Evolutionary conservation across 2,888 invertebrate species (phyloP).

Genomic region (Plebejus melissa): DNA sequence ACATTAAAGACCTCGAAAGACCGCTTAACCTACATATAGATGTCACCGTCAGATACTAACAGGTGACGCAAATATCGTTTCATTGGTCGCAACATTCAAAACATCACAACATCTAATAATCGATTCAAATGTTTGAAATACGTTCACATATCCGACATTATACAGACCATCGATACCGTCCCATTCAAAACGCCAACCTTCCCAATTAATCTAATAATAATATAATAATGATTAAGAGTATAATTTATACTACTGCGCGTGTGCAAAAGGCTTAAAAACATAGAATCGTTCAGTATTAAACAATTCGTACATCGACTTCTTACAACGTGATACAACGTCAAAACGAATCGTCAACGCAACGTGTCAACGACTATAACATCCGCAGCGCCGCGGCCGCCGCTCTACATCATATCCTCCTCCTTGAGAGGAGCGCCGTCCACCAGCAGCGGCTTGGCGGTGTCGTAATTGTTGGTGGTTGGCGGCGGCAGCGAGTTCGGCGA

Average conservation of each 20-base stretch:
- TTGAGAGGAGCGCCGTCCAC: slow-evolving; percentile 66
- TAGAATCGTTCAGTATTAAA: slow-evolving; percentile 1
- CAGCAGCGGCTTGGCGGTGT: slow-evolving; percentile 60
- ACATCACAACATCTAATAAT: slow-evolving; percentile 55
- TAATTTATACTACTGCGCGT: slow-evolving; percentile 64
- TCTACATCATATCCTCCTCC: slow-evolving; percentile 53
- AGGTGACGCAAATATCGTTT: slow-evolving; percentile 39
- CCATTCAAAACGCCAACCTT: slow-evolving; percentile 65
- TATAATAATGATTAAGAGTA: slow-evolving; percentile 45
- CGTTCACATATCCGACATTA: slow-evolving; percentile 63
- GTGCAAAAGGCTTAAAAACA: slow-evolving; percentile 63
- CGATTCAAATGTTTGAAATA: slow-evolving; percentile 45
- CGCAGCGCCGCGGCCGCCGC: background rate
- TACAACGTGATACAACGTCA: slow-evolving; percentile 13
- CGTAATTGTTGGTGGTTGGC: slow-evolving; percentile 53
- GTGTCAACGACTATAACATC: background rate
- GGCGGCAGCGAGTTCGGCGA: slow-evolving; percentile 54
- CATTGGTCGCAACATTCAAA: slow-evolving; percentile 57
- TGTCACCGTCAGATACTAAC: slow-evolving; percentile 26
- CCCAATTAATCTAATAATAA: slow-evolving; percentile 63
- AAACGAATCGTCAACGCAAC: background rate
- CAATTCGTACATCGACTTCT: slow-evolving; percentile 8
- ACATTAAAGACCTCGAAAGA: slow-evolving; percentile 60
- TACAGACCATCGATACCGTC: slow-evolving; percentile 69
- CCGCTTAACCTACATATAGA: slow-evolving; percentile 53